phyloP scores from a whole-genome alignment of 2,888 invertebrate genomes.

The Erebia epiphron region DNA sequence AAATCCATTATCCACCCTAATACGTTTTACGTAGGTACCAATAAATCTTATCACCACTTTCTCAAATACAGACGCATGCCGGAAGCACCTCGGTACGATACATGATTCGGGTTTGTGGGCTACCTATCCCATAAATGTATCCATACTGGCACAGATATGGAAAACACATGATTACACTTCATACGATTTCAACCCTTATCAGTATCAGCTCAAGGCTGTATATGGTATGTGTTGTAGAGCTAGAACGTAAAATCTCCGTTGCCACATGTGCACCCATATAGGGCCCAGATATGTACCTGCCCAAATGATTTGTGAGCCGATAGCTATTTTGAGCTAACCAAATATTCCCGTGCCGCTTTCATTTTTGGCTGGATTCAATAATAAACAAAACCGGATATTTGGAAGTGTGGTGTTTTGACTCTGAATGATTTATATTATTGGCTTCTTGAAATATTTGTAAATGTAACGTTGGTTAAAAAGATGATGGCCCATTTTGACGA shows the following conservation, averaged over 20 bases:
- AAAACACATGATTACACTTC: slow-evolving; percentile 18
- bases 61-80: slow-evolving; percentile 47
- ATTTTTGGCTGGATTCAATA: slow-evolving; percentile 66
- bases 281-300: slow-evolving; percentile 57
- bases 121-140: slow-evolving; percentile 51
- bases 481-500: not conserved
- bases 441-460: slow-evolving; percentile 50
- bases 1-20: slow-evolving; percentile 25
- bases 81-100: slow-evolving; percentile 56
- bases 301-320: slow-evolving; percentile 68
- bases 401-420: slow-evolving; percentile 64
- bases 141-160: slow-evolving; percentile 36
- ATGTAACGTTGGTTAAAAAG: not conserved
- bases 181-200: slow-evolving; percentile 30
- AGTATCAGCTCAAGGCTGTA: not conserved
- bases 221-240: not conserved
- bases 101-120: slow-evolving; percentile 67
- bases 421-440: slow-evolving; percentile 65
- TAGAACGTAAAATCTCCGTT: slow-evolving; percentile 21
- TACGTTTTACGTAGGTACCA: slow-evolving; percentile 33
- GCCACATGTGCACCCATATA: slow-evolving; percentile 42
- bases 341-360: slow-evolving; percentile 71
- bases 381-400: slow-evolving; percentile 71
- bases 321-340: slow-evolving; percentile 75
- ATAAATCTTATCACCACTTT: slow-evolving; percentile 46